phyloP scores from a whole-genome alignment of 2,113 vertebrate genomes.

The Eclectus roratus region DNA sequence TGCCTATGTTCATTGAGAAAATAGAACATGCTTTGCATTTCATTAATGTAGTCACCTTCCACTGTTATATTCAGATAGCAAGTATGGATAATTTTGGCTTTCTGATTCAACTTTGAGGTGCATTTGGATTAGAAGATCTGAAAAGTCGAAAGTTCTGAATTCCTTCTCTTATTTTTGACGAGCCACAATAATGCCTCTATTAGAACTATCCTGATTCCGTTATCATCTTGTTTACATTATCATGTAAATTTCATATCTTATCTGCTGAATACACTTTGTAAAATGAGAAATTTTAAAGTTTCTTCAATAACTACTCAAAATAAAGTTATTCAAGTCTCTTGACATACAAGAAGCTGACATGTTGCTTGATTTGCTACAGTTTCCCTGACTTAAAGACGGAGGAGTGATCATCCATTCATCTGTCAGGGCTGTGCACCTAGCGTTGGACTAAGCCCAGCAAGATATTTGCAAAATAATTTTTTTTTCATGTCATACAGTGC shows the following conservation, averaged over 20 bases:
- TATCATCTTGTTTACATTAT: neutral
- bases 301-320: neutral
- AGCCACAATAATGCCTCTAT: neutral
- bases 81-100: neutral
- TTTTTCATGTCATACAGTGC: neutral
- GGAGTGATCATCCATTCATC: neutral
- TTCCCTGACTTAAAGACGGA: neutral
- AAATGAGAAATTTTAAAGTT: neutral
- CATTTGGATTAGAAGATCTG: neutral
- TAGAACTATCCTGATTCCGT: neutral
- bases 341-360: neutral
- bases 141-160: neutral
- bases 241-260: neutral
- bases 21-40: neutral
- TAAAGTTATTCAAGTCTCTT: neutral
- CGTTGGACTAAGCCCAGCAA: neutral
- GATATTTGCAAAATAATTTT: neutral
- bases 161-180: neutral
- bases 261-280: neutral
- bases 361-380: neutral
- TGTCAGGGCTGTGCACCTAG: neutral
- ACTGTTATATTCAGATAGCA: neutral
- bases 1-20: neutral
- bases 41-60: neutral
- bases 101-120: neutral